Conservation (phyloP, 2,113 vertebrate species). For the Pterocles burchelli region DNA sequence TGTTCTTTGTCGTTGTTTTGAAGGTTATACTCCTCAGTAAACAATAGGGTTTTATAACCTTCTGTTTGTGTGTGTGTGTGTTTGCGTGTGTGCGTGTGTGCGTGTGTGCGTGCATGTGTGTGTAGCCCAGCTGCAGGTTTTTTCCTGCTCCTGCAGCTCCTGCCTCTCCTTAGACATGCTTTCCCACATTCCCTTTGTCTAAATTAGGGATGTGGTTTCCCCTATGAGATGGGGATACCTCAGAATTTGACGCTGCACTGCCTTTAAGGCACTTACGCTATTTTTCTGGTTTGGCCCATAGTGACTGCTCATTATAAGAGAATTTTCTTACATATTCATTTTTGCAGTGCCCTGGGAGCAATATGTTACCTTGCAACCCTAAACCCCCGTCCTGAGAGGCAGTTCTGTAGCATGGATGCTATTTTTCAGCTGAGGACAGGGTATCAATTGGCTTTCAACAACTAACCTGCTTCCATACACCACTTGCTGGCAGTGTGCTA, state of each 20-base stretch:
- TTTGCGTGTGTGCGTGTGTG: too few species aligned
- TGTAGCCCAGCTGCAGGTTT: neutral
- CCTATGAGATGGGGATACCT: neutral
- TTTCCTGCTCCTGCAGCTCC: neutral
- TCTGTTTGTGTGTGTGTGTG: neutral
- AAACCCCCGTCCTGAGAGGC: neutral
- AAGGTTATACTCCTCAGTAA: neutral
- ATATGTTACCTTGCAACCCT: neutral
- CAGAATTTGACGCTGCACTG: accelerated
- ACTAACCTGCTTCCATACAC: neutral
- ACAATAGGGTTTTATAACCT: neutral
- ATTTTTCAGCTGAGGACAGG: neutral
- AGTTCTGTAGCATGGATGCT: neutral
- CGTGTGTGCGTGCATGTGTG: too few species aligned
- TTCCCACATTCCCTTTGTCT: neutral
- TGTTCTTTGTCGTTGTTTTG: neutral
- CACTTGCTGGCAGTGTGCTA: neutral
- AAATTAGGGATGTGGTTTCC: neutral
- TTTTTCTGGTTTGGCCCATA: neutral
- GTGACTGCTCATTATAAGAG: neutral
- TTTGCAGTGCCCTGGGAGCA: neutral
- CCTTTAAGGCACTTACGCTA: neutral
- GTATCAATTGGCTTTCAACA: neutral
- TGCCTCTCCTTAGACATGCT: neutral
- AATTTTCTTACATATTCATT: neutral